Conservation (phyloP, 2,797 vertebrate species). For the Phoxinus dragarum region DNA sequence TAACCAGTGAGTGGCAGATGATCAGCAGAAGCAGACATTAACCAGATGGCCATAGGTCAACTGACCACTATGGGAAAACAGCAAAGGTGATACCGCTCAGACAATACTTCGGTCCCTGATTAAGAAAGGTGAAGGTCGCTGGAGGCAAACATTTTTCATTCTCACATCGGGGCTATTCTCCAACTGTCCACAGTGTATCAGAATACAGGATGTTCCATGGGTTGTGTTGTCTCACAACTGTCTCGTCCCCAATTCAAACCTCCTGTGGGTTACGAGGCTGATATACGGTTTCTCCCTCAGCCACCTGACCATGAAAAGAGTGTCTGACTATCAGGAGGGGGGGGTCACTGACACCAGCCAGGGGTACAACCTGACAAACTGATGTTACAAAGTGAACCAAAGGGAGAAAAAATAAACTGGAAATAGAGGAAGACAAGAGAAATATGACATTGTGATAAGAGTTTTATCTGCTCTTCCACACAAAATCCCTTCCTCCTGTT, state of each 20-base stretch:
- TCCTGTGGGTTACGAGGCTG: conserved; percentile 75
- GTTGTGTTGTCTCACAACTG: conserved; percentile 67
- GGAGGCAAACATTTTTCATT: conserved; percentile 62
- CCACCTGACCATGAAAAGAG: conserved; percentile 78
- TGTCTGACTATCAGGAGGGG: conserved; percentile 64
- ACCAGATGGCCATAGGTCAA: conserved; percentile 70
- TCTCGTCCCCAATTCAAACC: conserved; percentile 76
- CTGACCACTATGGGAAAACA: conserved; percentile 65
- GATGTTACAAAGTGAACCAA: conserved; percentile 63
- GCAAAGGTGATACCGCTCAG: conserved; percentile 60
- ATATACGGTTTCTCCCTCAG: conserved; percentile 77
- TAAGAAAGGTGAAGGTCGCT: conserved; percentile 68
- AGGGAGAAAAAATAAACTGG: not conserved
- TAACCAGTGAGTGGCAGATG: conserved; percentile 73
- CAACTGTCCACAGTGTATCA: conserved; percentile 65
- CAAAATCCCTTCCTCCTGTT: not conserved
- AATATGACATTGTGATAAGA: conserved; percentile 1
- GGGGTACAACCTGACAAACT: conserved; percentile 65
- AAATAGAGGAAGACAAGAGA: conserved; percentile 6
- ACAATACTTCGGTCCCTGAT: conserved; percentile 65
- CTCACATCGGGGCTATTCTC: conserved; percentile 65
- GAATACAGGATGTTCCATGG: conserved; percentile 74
- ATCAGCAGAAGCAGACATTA: conserved; percentile 76
- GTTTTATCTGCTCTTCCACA: not conserved
- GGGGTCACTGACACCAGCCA: conserved; percentile 57